Evolutionary conservation across 2,888 invertebrate genomes (phyloP).

Genomic region (Leucophora obtusa): DNA sequence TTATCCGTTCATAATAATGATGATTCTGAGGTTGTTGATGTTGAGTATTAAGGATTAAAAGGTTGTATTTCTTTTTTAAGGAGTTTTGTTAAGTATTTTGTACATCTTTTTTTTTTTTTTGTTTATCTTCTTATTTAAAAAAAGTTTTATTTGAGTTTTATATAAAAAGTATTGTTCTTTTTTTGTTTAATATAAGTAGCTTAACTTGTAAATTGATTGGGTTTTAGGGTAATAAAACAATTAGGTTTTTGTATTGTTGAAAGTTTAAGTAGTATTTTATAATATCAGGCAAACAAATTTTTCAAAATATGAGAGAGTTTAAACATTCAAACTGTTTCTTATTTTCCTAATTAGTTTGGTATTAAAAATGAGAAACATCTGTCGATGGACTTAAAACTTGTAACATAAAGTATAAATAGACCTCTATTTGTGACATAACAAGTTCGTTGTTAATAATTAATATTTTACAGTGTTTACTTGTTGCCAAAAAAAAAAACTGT

Average conservation of each 20-base stretch:
- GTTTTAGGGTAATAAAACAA: conserved; percentile 15
- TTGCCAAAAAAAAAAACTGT: too few relatives aligned
- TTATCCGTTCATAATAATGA: not conserved
- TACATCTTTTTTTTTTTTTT: not conserved
- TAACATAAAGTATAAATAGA: too few relatives aligned
- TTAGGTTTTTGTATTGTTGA: not conserved
- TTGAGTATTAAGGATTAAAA: conserved; percentile 18
- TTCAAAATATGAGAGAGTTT: too few relatives aligned
- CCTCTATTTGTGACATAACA: too few relatives aligned
- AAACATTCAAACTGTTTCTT: too few relatives aligned
- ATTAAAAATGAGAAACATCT: too few relatives aligned
- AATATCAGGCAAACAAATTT: too few relatives aligned
- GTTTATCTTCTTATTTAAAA: not conserved
- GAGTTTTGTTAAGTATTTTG: not conserved
- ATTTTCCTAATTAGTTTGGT: too few relatives aligned
- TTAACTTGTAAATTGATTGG: conserved; percentile 22
- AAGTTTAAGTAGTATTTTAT: too few relatives aligned
- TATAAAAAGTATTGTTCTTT: not conserved
- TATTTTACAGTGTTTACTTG: too few relatives aligned
- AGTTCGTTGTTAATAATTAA: too few relatives aligned
- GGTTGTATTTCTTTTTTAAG: conserved; percentile 4
- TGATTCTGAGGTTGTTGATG: not conserved
- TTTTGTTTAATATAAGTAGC: not conserved
- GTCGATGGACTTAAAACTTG: too few relatives aligned
- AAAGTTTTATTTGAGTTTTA: not conserved